Evolutionary conservation across 2,113 vertebrate species (phyloP), one percentile per base, ranked within the genome.

Genomic region (Oncorhynchus keta): DNA sequence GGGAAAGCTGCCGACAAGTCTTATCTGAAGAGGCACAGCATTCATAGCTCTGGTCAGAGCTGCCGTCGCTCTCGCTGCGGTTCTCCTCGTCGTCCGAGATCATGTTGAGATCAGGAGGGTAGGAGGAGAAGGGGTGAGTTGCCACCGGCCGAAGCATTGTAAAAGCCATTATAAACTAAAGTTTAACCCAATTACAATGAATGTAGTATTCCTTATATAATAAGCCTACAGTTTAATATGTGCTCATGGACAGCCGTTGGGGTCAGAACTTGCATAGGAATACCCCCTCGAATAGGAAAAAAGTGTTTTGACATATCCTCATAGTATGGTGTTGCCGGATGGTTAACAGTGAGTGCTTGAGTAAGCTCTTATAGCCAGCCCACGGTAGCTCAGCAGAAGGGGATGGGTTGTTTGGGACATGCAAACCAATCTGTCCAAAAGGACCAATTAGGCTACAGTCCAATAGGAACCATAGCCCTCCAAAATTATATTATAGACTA

Each of bases 21-120:
- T 84, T 89, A 77, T 88, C 92, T 22, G 89, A 70, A 2, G 85
- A 87, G 72, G 93, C 92, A 80, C 92, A 95, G 90, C 93, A 95
- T 79, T 93, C 94, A 64, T 92, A 95, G 2, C 94, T 94, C 89
- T 93, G 95, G 65, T 97, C 95, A 6, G 94, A 95, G 68, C 93
- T 93, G 26, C 93, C 93, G 78, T 96, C 95, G 86, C 96, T 96
- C 88, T 95, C 95, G 81, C 95, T 96, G 8, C 94, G 93, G 89
- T 94, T 95, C 80, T 95, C 96, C 79, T 95, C 95, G 72, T 95
- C 95, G 83, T 94, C 94, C 48, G 94, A 94, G 32, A 93, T 93
- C 82, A 94, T 86, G 85, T 92, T 83, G 77, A 95, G 86, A 90
- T 95, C 94, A 0, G 92, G 91, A 73, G 95, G 93, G 30, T 94